Evolutionary conservation across 2,113 vertebrate species (phyloP).

Genomic region (Puntigrus tetrazona): DNA sequence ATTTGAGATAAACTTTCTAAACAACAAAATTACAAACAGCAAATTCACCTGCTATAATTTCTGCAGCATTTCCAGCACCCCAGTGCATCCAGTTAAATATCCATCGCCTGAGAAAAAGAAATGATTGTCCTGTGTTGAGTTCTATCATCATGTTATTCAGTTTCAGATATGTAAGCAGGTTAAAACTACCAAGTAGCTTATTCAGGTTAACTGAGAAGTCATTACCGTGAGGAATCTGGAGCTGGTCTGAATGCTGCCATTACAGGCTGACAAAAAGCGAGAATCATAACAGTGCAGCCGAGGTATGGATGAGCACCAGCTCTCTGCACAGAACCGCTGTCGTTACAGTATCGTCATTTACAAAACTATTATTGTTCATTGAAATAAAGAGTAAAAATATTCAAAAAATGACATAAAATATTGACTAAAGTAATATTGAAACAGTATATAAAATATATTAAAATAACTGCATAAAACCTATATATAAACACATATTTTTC

Average conservation of each 20-base stretch:
- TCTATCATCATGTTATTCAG: background rate
- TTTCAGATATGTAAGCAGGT: background rate
- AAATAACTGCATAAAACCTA: background rate
- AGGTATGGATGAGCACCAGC: conserved; percentile 83
- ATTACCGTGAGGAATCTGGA: conserved; percentile 76
- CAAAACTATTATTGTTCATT: background rate
- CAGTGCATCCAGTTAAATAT: conserved; percentile 86
- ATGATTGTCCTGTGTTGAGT: background rate
- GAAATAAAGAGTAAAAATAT: no score
- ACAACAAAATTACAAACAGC: background rate
- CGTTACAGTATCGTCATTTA: background rate
- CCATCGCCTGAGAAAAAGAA: conserved; percentile 71
- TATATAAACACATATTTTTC: background rate
- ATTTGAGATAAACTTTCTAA: conserved; percentile 41
- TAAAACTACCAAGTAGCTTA: background rate
- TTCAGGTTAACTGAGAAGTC: background rate
- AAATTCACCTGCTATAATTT: conserved; percentile 81
- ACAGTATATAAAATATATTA: background rate
- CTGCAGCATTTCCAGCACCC: conserved; percentile 74
- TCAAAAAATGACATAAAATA: background rate
- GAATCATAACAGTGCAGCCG: conserved; percentile 76
- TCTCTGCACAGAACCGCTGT: conserved; percentile 68
- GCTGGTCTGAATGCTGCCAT: conserved; percentile 80
- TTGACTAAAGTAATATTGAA: background rate
- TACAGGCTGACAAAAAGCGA: conserved; percentile 78